Percentiles rank a stretch among this genome's conserved stretches.
phyloP scores from a whole-genome alignment of 2,888 invertebrate genomes.

The Geophilus truncorum region DNA sequence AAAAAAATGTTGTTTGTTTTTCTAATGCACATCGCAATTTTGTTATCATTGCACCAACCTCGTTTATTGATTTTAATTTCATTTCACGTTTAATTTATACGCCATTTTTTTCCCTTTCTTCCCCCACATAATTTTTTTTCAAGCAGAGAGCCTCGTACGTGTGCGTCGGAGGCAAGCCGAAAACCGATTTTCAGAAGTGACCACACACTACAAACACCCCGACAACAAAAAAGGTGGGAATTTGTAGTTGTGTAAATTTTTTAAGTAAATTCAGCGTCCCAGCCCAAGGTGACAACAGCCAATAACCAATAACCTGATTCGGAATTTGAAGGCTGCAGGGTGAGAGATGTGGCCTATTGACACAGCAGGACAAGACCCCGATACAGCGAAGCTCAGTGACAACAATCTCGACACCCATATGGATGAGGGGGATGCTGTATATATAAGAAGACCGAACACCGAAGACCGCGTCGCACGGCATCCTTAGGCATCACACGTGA shows the following conservation, averaged over 20 bases:
- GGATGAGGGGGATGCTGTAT: slow-evolving; percentile 16
- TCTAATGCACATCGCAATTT: slow-evolving; percentile 23
- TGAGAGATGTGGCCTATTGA: background rate
- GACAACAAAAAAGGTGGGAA: background rate
- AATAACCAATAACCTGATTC: slow-evolving; percentile 16
- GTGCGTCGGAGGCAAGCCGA: background rate
- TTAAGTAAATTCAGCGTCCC: background rate
- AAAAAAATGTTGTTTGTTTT: slow-evolving; percentile 20
- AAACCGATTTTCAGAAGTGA: background rate
- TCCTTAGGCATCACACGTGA: slow-evolving; percentile 20
- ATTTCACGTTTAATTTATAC: slow-evolving; percentile 16
- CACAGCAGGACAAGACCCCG: slow-evolving; percentile 16
- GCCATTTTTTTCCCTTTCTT: background rate
- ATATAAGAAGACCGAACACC: background rate
- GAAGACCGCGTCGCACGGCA: background rate
- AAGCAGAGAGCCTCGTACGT: too few relatives aligned
- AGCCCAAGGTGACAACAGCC: slow-evolving; percentile 15
- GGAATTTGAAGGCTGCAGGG: background rate
- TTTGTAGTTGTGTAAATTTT: background rate
- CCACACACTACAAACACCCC: background rate
- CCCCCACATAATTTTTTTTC: background rate
- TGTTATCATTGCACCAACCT: slow-evolving; percentile 16
- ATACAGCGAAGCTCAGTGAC: slow-evolving; percentile 1
- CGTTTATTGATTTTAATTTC: slow-evolving; percentile 20
- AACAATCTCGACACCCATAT: slow-evolving; percentile 10